Percentiles rank a stretch among this genome's conserved stretches.
phyloP scores from a whole-genome alignment of 2,797 vertebrate genomes.

The Graptemys geographica region DNA sequence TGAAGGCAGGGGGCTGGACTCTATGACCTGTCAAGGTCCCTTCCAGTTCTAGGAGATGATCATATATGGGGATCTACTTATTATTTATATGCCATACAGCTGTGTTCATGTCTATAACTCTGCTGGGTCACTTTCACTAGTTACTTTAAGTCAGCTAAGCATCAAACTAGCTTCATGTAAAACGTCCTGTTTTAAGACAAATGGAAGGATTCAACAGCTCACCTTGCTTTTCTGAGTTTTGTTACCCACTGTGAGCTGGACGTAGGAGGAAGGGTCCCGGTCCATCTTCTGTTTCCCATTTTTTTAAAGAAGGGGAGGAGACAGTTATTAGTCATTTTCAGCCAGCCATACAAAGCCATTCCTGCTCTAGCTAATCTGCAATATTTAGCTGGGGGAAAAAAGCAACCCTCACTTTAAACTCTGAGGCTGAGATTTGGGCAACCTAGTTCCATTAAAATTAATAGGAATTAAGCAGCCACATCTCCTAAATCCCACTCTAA shows the following conservation, averaged over 20 bases:
- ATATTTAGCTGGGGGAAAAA: neutral
- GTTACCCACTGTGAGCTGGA: slow-evolving; percentile 87
- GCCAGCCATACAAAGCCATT: neutral
- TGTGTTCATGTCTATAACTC: neutral
- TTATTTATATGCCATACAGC: neutral
- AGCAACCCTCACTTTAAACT: neutral
- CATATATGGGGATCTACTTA: too few relatives aligned
- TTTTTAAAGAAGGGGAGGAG: slow-evolving; percentile 22
- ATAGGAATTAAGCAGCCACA: neutral
- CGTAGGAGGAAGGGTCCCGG: slow-evolving; percentile 87
- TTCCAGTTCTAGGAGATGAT: too few relatives aligned
- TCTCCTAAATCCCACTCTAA: neutral
- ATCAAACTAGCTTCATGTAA: neutral
- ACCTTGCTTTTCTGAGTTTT: slow-evolving; percentile 95
- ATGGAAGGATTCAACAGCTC: slow-evolving; percentile 15
- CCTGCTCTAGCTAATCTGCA: neutral
- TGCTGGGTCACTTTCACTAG: neutral
- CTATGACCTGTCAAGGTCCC: too few relatives aligned
- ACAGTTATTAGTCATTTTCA: neutral
- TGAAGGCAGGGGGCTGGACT: too few relatives aligned
- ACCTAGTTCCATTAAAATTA: neutral
- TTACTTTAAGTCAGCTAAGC: neutral
- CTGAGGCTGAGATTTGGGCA: neutral
- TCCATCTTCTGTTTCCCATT: slow-evolving; percentile 76
- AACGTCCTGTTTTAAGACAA: neutral